These are phyloP conservation scores for Pocillopora meandrina DNA, from an alignment of 92 coral and sea anemone genomes.

Conservation along the genomic window DNA sequence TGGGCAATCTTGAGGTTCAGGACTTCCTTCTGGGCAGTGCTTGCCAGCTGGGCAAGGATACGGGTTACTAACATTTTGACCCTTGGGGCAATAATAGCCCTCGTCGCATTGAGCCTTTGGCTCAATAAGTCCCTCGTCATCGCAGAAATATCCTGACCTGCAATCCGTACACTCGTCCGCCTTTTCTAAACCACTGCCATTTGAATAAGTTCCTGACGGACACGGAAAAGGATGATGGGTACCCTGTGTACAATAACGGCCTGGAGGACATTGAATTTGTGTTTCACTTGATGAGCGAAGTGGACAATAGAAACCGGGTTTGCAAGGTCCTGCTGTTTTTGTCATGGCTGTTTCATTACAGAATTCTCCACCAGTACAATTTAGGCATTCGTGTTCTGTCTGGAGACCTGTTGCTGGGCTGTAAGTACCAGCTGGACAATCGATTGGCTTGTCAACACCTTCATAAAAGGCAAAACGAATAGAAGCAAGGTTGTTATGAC, in stretches of 20 bases:
- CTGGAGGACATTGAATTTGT: constrained; percentile 79
- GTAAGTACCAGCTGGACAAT: constrained; percentile 89
- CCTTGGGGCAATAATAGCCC: constrained; percentile 82
- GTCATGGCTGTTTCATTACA: constrained; percentile 90
- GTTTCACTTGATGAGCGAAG: constrained; percentile 68
- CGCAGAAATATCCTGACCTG: constrained; percentile 89
- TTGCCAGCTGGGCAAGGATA: constrained; percentile 77
- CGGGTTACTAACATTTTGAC: constrained; percentile 81
- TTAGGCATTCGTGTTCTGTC: constrained; percentile 69
- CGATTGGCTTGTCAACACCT: constrained; percentile 89
- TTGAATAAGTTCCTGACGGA: constrained; percentile 82
- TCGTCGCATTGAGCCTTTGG: constrained; percentile 83
- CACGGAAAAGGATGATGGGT: constrained; percentile 87
- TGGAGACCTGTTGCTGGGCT: constrained; percentile 72
- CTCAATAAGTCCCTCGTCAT: constrained; percentile 68
- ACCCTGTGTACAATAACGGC: constrained; percentile 73
- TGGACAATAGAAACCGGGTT: constrained; percentile 87
- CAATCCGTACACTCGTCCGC: constrained; percentile 75
- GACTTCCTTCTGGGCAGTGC: constrained; percentile 84
- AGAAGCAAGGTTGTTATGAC: neutral
- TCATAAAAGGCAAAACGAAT: neutral
- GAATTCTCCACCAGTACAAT: constrained; percentile 95
- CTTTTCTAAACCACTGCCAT: constrained; percentile 72
- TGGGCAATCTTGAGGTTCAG: constrained; percentile 65
- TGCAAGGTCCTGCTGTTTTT: constrained; percentile 85